Evolutionary conservation across 2,797 vertebrate genomes (phyloP), one percentile per base, ranked within the genome.

Genomic region (Tachyglossus aculeatus): DNA sequence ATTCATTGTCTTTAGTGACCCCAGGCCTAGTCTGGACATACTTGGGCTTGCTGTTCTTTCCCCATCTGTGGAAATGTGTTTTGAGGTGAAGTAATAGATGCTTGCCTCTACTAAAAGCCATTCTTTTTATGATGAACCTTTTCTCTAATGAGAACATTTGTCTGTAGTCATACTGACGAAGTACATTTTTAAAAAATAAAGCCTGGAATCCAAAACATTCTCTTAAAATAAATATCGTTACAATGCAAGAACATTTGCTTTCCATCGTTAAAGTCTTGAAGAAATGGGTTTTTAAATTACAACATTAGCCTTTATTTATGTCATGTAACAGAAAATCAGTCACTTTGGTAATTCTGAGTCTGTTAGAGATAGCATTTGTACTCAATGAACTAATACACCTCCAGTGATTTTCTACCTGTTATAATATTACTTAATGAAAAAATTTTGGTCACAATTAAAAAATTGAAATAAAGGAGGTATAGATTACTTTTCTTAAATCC

Each of bases 291-390:
- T 44, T 83, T 70, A 56, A 37, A 72, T 83, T 34, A 81, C 34
- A 80, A 41, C 65, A 77, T 48, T 36, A 19, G 41, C 3, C 32
- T 87, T 87, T 78, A 87, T 78, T 87, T 85, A 66, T 59, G 65
- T 57, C 61, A 2, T 25, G 56, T 76, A 71, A 80, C 62, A 71
- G 40, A 77, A 78, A 81, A 81, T 83, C 71, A 55, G 64, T 88
- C 71, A 71, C 13, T 67, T 81, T 44, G 66, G 58, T 64, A 76
- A 45, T 29, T 81, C 83, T 68, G 47, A 37, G 50, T 57, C 71
- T 76, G 70, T 72, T 71, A 74, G 56, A 31, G 63, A 38, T 67
- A 59, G n/a, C 3, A 18, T 85, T 87, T 72, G 43, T 34, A 80
- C 43, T 57, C 77, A 56, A 64, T 67, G 63, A 81, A 83, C 61